Conservation (phyloP, 1,140 invertebrate genomes). For the Heliconius nattereri region DNA sequence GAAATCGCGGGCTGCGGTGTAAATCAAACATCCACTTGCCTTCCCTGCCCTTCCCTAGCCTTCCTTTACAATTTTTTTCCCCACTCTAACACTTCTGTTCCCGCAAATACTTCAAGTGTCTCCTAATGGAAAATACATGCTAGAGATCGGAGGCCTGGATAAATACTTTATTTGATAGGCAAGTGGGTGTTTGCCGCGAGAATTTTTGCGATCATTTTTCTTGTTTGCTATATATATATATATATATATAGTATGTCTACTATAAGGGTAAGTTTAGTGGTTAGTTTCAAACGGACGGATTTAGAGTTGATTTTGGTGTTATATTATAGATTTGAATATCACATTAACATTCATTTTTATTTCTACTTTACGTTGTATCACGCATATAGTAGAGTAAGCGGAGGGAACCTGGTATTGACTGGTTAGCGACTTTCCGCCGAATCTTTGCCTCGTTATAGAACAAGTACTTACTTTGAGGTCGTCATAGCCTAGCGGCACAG, state of each 20-base stretch:
- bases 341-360: too few relatives aligned
- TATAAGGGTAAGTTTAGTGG: neutral
- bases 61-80: constrained; percentile 53
- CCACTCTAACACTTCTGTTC: constrained; percentile 66
- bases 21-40: constrained; percentile 37
- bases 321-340: too few relatives aligned
- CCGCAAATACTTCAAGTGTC: constrained; percentile 76
- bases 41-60: constrained; percentile 35
- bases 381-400: too few relatives aligned
- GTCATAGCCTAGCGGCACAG: too few relatives aligned
- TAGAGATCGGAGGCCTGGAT: constrained; percentile 66
- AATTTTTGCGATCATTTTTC: constrained; percentile 21
- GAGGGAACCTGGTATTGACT: too few relatives aligned
- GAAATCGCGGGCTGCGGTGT: constrained; percentile 42
- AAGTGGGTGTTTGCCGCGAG: constrained; percentile 60
- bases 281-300: too few relatives aligned
- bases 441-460: too few relatives aligned
- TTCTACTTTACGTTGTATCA: too few relatives aligned
- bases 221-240: neutral
- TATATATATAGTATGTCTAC: too few relatives aligned
- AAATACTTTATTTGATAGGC: constrained; percentile 76
- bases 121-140: constrained; percentile 81
- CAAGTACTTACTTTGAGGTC: too few relatives aligned
- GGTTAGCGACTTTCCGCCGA: too few relatives aligned
- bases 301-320: too few relatives aligned